phyloP scores from a whole-genome alignment of 2,113 vertebrate genomes.

The Vimba vimba region DNA sequence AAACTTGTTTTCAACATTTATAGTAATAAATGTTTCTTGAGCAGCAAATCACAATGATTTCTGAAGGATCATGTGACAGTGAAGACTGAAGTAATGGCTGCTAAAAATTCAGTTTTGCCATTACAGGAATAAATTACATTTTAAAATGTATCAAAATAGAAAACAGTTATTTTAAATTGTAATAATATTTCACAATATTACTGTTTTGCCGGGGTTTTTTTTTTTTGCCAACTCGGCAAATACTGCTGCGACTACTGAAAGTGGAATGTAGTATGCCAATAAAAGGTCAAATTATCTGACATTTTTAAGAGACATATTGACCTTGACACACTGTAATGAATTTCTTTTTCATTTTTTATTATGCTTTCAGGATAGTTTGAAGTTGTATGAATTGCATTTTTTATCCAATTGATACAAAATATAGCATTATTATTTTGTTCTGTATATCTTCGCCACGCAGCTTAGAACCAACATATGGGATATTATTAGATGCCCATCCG shows the following conservation, averaged over 20 bases:
- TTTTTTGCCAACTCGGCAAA: too few species aligned
- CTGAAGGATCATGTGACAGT: too few species aligned
- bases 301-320: background rate
- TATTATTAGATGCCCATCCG: slow-evolving; percentile 43
- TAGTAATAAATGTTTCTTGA: too few species aligned
- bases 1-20: too few species aligned
- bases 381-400: background rate
- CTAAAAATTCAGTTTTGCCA: background rate
- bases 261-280: too few species aligned
- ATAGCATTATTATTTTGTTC: too few species aligned
- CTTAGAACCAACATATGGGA: slow-evolving; percentile 9
- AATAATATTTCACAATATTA: background rate
- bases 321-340: background rate
- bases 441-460: background rate
- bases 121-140: background rate
- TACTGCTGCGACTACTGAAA: too few species aligned
- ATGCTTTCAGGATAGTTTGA: background rate
- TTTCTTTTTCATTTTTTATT: background rate
- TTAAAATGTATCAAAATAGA: background rate
- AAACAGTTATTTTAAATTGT: background rate
- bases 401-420: too few species aligned
- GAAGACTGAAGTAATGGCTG: too few species aligned
- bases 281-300: background rate
- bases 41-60: too few species aligned
- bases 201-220: background rate